Percentiles rank a stretch among this genome's conserved stretches.
These are phyloP conservation scores for Balearica regulorum DNA, from an alignment of 2,797 vertebrate species.

Conservation along the genomic window DNA sequence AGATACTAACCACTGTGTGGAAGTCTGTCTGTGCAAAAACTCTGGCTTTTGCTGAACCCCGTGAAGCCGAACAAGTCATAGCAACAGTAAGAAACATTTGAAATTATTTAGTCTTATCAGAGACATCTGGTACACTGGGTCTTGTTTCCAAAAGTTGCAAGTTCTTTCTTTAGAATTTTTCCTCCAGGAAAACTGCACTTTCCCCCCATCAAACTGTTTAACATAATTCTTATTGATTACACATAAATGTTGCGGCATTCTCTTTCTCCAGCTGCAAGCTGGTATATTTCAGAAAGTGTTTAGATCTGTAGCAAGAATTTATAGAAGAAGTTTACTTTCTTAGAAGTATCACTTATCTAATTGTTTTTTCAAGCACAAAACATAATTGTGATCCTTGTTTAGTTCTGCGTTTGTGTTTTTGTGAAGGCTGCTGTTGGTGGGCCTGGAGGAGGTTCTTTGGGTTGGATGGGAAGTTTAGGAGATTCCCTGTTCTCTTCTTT, in stretches of 20 bases:
- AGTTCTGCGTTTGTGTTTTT: background rate
- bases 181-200: background rate
- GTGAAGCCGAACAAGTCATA: background rate
- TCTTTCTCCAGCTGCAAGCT: conserved; percentile 32
- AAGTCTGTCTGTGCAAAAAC: background rate
- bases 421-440: background rate
- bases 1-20: background rate
- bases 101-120: background rate
- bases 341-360: conserved; percentile 2
- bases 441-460: background rate
- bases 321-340: conserved; percentile 3
- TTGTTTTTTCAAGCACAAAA: background rate
- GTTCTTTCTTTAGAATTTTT: background rate
- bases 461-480: background rate
- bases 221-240: background rate
- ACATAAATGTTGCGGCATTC: background rate
- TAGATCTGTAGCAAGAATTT: conserved; percentile 11
- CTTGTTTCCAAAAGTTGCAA: background rate
- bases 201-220: conserved; percentile 13
- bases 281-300: conserved; percentile 7
- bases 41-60: background rate
- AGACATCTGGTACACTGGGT: background rate
- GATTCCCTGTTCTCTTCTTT: background rate
- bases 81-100: background rate
- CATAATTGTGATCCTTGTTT: background rate